Evolutionary conservation across 2,113 vertebrate species (phyloP).

Genomic region (Rhabdornis inornatus): DNA sequence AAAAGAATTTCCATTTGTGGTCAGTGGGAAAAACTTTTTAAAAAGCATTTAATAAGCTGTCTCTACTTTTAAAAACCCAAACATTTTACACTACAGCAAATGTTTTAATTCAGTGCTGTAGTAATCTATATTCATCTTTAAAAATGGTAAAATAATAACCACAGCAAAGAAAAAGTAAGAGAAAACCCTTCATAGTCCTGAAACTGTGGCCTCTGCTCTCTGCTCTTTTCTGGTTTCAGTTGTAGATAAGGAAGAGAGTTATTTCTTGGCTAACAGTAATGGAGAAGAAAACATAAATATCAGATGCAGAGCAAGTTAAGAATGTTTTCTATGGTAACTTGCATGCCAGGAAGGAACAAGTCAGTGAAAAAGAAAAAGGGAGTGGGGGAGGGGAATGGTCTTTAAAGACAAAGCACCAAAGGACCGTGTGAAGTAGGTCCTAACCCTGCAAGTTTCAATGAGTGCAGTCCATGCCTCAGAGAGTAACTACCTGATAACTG

Average conservation of each 20-base stretch:
- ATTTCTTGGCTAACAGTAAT: background rate
- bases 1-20: background rate
- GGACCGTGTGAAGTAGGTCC: background rate
- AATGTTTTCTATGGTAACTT: background rate
- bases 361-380: background rate
- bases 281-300: background rate
- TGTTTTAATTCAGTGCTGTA: background rate
- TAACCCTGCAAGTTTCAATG: background rate
- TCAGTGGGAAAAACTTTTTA: background rate
- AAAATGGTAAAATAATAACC: background rate
- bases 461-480: background rate
- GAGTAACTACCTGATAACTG: background rate
- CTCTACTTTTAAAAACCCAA: background rate
- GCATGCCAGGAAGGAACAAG: background rate
- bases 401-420: background rate
- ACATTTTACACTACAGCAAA: background rate
- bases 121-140: background rate
- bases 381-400: accelerated
- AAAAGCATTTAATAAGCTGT: background rate
- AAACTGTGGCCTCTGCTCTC: background rate
- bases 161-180: background rate
- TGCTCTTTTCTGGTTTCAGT: background rate
- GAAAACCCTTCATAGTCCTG: background rate
- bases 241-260: background rate
- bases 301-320: background rate